Conservation (phyloP, 1,140 invertebrate genomes). For the Drosophila ironensis region DNA sequence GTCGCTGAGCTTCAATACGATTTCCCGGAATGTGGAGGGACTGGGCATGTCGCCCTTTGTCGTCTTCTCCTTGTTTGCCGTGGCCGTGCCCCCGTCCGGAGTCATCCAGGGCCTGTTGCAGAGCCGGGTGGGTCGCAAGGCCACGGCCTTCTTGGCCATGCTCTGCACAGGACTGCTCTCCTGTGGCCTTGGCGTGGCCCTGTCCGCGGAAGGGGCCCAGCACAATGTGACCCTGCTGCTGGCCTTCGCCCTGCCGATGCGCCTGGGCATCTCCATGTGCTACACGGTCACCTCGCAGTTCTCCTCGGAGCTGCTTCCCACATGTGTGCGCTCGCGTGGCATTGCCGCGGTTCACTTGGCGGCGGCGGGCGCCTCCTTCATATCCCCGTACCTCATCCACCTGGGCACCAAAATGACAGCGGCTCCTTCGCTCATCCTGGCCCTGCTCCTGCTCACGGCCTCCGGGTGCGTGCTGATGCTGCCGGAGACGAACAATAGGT, state of each 20-base stretch:
- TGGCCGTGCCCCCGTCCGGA: slow-evolving; percentile 58
- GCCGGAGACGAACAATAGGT: slow-evolving; percentile 71
- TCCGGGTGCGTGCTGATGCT: slow-evolving; percentile 38
- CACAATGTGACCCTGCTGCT: slow-evolving; percentile 48
- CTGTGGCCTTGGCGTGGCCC: slow-evolving; percentile 53
- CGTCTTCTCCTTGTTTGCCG: slow-evolving; percentile 64
- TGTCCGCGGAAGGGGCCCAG: slow-evolving; percentile 46
- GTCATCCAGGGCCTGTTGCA: slow-evolving; percentile 58
- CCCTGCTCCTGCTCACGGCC: slow-evolving; percentile 34
- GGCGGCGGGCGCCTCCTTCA: slow-evolving; percentile 55
- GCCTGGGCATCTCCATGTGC: slow-evolving; percentile 65
- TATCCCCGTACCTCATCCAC: slow-evolving; percentile 62
- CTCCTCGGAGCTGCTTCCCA: slow-evolving; percentile 60
- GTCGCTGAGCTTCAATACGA: slow-evolving; percentile 60
- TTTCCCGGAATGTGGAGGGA: slow-evolving; percentile 61
- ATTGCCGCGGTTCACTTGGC: slow-evolving; percentile 58
- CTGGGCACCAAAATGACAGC: slow-evolving; percentile 50
- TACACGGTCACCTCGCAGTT: slow-evolving; percentile 62
- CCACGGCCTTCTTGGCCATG: slow-evolving; percentile 55
- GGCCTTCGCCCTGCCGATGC: slow-evolving; percentile 61
- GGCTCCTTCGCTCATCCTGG: slow-evolving; percentile 51
- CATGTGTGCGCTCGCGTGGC: slow-evolving; percentile 60
- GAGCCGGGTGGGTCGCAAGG: slow-evolving; percentile 59
- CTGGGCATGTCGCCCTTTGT: slow-evolving; percentile 63
- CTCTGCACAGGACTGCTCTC: slow-evolving; percentile 62